A percentile compares a stretch with the other conserved stretches of the same genome.
Evolutionary conservation across 92 coral and sea anemone species (phyloP).

Genomic region (Micromussa lordhowensis): DNA sequence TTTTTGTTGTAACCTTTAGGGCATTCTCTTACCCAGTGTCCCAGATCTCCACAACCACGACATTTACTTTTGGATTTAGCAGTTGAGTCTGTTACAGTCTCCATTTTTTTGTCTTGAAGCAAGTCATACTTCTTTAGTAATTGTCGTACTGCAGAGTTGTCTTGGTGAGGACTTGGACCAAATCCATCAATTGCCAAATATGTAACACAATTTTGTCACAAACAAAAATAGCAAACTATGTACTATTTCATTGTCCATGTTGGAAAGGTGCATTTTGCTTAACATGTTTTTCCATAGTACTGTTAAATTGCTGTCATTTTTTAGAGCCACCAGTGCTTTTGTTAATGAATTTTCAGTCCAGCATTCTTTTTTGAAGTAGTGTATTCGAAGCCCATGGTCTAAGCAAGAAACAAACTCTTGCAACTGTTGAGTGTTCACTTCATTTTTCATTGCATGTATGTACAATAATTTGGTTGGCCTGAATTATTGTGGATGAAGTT

Average conservation of each 20-base stretch:
- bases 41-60: conserved; percentile 25
- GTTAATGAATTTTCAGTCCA: conserved; percentile 14
- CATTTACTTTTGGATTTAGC: conserved; percentile 27
- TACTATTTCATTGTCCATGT: background rate
- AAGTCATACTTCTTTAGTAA: conserved; percentile 29
- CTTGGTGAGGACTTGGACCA: no score
- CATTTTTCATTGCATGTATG: conserved; percentile 14
- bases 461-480: no score
- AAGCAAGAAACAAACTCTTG: conserved; percentile 19
- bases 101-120: background rate
- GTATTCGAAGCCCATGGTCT: conserved; percentile 15
- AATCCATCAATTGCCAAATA: no score
- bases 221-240: conserved; percentile 4
- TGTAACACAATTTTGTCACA: conserved; percentile 54
- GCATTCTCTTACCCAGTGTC: conserved; percentile 48
- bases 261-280: background rate
- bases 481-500: conserved; percentile 17
- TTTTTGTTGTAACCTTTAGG: no score
- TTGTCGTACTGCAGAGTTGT: conserved; percentile 49
- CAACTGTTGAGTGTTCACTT: conserved; percentile 20
- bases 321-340: background rate
- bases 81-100: background rate
- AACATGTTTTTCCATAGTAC: background rate
- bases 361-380: background rate
- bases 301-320: background rate